phyloP scores from a whole-genome alignment of 2,888 invertebrate species.

The Cephonodes hylas region DNA sequence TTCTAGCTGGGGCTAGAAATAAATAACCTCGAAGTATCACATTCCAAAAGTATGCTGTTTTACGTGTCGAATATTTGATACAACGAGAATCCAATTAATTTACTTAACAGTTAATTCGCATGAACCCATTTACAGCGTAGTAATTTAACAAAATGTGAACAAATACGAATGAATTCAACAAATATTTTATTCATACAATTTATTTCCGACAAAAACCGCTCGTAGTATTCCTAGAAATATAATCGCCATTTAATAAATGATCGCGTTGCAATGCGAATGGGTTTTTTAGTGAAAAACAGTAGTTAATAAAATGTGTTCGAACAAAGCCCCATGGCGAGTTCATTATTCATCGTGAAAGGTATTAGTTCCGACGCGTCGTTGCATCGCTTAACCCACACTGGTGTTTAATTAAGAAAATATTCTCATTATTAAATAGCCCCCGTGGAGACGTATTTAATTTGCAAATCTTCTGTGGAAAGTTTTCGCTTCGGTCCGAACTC shows the following conservation, averaged over 20 bases:
- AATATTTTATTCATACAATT: neutral
- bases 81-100: no score
- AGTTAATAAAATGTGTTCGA: neutral
- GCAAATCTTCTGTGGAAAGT: slow-evolving; percentile 26
- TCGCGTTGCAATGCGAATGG: neutral
- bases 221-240: neutral
- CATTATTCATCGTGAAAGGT: neutral
- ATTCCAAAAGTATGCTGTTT: no score
- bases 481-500: slow-evolving; percentile 36
- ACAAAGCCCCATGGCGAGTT: neutral
- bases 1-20: no score
- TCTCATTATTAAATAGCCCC: slow-evolving; percentile 54
- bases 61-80: no score
- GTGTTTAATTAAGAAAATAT: slow-evolving; percentile 59
- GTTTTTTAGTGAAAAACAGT: neutral
- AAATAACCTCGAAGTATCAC: no score
- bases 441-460: slow-evolving; percentile 63
- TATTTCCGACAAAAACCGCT: neutral
- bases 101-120: no score
- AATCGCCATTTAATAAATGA: neutral
- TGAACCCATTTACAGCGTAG: no score
- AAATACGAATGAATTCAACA: neutral
- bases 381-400: slow-evolving; percentile 47
- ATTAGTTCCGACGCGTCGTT: neutral
- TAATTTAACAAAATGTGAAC: no score